phyloP scores from a whole-genome alignment of 2,797 vertebrate genomes.

The Sebastes steindachneri region DNA sequence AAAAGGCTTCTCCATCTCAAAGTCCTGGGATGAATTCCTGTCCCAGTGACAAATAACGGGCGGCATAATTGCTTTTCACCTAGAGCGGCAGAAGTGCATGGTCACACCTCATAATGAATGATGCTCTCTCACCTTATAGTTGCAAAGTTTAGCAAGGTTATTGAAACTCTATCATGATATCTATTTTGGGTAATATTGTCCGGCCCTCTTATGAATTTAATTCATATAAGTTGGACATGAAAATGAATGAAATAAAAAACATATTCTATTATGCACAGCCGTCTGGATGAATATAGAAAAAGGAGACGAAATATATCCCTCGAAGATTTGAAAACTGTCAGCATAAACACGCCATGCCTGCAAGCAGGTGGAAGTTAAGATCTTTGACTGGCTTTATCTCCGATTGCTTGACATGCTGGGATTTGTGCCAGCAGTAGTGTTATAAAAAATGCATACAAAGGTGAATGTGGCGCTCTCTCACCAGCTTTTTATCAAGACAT shows the following conservation, averaged over 20 bases:
- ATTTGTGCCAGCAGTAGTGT: slow-evolving; percentile 40
- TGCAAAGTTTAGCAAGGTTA: neutral
- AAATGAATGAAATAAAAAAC: neutral
- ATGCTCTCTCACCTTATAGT: neutral
- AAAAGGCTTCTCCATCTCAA: neutral
- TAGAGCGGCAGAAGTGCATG: neutral
- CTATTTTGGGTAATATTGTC: neutral
- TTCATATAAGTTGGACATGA: neutral
- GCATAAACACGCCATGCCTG: slow-evolving; percentile 26
- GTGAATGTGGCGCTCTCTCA: slow-evolving; percentile 52
- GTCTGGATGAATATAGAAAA: slow-evolving; percentile 6
- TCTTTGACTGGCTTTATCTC: slow-evolving; percentile 36
- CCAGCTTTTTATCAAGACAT: slow-evolving; percentile 46
- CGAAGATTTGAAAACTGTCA: slow-evolving; percentile 40
- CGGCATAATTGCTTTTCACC: neutral
- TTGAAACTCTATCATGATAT: neutral
- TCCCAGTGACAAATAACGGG: neutral
- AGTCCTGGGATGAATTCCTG: neutral
- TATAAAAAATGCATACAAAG: slow-evolving; percentile 53
- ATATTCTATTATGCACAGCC: neutral
- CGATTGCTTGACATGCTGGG: slow-evolving; percentile 38
- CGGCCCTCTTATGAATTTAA: neutral
- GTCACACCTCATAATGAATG: neutral
- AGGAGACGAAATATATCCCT: slow-evolving; percentile 15
- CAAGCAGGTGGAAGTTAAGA: slow-evolving; percentile 23